Percentiles rank a stretch among this genome's conserved stretches.
Evolutionary conservation across 2,113 vertebrate genomes (phyloP).

Genomic region (Erinaceus europaeus): DNA sequence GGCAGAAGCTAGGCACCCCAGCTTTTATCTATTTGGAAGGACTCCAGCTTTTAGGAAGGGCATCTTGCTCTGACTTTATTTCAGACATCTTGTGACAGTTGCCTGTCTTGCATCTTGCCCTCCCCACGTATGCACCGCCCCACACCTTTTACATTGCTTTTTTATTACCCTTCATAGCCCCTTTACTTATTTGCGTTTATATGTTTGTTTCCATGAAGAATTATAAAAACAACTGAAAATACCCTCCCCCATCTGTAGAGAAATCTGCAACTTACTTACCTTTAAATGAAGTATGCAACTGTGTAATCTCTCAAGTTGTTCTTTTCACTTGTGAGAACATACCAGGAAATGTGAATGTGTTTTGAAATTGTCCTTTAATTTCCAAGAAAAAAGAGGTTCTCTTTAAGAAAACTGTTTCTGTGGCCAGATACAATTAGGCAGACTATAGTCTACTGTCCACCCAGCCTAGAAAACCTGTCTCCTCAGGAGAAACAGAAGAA

Average conservation of each 20-base stretch:
- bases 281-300: no score
- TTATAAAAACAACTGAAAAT: no score
- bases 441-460: neutral
- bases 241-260: neutral
- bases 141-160: neutral
- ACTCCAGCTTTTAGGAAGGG: neutral
- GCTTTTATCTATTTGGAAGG: neutral
- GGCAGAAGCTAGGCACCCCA: neutral
- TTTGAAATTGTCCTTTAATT: constrained; percentile 1
- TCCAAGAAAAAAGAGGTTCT: neutral
- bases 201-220: no score
- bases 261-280: no score
- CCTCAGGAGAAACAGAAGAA: neutral
- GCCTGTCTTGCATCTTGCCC: neutral
- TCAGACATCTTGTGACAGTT: neutral
- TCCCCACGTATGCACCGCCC: neutral
- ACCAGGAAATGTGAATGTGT: neutral
- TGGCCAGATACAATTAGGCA: neutral
- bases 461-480: neutral
- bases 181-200: neutral
- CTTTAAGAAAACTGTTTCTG: neutral
- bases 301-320: neutral
- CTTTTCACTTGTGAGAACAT: neutral
- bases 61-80: neutral
- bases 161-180: neutral